Evolutionary conservation across 2,888 invertebrate species (phyloP), one percentile per base, ranked within the genome.

Genomic region (Euclidia mi): DNA sequence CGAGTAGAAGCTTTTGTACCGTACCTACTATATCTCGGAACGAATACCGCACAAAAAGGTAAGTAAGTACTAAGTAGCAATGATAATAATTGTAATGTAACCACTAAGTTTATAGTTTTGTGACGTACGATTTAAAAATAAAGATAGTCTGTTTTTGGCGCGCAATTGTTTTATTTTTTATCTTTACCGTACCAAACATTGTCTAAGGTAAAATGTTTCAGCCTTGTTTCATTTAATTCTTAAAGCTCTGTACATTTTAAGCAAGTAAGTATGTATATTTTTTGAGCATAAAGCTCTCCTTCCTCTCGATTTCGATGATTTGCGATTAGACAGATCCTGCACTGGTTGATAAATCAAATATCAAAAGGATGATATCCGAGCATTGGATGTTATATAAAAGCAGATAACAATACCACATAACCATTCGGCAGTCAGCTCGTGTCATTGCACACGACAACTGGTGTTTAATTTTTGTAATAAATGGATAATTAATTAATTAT

Each of bases 351-450:
- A 78, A 79, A 14, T 63, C 64, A 61, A 63, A 74, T 85, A 85
- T 83, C 85, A 65, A 63, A 70, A 84, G 82, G 83, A 86, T 84
- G 81, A 79, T 75, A 79, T 75, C 63, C 47, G 60, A 71, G 71
- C 84, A 79, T 89, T 87, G 86, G 82, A 85, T 79, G 76, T 83
- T 81, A 84, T 79, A 70, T 81, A 84, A 81, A 71, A 52, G 56
- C 78, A 81, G 82, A 80, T 74, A 83, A 76, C 68, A 76, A 77
- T 71, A 72, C 59, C 41, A 63, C 64, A 63, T 70, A 69, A 74
- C 62, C 60, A 71, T 76, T 80, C 70, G 59, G 68, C 64, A 78
- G 68, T 87, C 88, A 92, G 76, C 81, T 82, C 82, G 83, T 71
- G 84, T 79, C 78, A 65, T 65, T 76, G 74, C 73, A 71, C 84